A percentile compares a stretch with the other conserved stretches of the same genome.
These are phyloP conservation scores for Eristalis pertinax DNA, from an alignment of 2,888 invertebrate genomes.

Conservation along the genomic window DNA sequence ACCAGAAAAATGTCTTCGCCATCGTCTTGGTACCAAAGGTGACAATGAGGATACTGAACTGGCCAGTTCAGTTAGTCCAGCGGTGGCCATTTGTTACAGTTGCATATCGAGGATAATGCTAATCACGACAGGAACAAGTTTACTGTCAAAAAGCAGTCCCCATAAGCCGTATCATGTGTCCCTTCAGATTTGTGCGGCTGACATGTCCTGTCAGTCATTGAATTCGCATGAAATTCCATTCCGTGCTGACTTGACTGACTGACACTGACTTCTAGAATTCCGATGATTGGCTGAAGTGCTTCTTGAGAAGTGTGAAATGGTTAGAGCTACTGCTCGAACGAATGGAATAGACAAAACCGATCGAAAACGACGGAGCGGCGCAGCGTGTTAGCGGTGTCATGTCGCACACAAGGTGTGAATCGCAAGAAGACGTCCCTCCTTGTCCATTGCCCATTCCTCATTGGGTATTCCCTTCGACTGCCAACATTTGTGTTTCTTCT, in stretches of 20 bases:
- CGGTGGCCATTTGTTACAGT: constrained; percentile 45
- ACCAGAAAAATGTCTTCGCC: constrained; percentile 33
- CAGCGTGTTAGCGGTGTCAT: constrained; percentile 25
- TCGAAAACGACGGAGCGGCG: no score
- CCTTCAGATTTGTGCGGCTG: constrained; percentile 21
- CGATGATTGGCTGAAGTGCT: background rate
- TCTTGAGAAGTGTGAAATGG: no score
- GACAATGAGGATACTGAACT: constrained; percentile 43
- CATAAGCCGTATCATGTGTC: constrained; percentile 38
- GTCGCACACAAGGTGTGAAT: constrained; percentile 64
- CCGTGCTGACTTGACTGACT: background rate
- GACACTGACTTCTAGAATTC: background rate
- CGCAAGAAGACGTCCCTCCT: constrained; percentile 14
- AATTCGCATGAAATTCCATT: background rate
- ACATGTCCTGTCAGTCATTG: constrained; percentile 56
- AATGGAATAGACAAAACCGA: constrained; percentile 11
- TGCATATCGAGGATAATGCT: constrained; percentile 47
- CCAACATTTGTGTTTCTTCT: background rate
- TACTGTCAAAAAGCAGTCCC: background rate
- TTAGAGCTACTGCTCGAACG: no score
- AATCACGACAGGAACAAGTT: constrained; percentile 57
- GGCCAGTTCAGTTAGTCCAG: constrained; percentile 40
- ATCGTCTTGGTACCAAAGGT: constrained; percentile 25
- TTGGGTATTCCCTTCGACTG: constrained; percentile 48
- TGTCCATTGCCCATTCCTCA: constrained; percentile 21